Evolutionary conservation across 2,888 invertebrate genomes (phyloP), one percentile per base, ranked within the genome.

Genomic region (Orthosia gothica): DNA sequence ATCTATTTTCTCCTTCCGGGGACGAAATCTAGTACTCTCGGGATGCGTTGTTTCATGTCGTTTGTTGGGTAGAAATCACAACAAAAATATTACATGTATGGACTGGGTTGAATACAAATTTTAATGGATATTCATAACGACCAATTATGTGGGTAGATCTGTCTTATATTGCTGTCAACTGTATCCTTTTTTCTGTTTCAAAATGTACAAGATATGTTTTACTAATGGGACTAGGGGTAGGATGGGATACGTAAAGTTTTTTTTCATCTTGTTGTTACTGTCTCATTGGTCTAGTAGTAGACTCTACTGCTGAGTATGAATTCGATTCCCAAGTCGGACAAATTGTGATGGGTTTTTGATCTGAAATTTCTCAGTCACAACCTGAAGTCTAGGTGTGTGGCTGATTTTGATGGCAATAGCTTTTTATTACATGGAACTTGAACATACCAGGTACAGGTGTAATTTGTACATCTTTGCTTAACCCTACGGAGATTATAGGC

Each of bases 1-100:
- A 87, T 79, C 77, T 84, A 87, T 89, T 88, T 87, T 83, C 76
- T 80, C 74, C 69, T 88, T 82, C 83, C 57, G 69, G 80, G 74
- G 64, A 79, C 82, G 71, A 84, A 86, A 87, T 87, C 82, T 87
- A 84, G 85, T 86, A 87, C 84, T 87, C 83, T 76, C 64, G 74
- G 55, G 78, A 55, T 72, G 68, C 68, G 79, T 77, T 79, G 74
- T 76, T 82, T 79, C 70, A 64, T 77, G 74, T 74, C 79, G 71
- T 78, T 85, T 79, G 76, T 76, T 67, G 32, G 52, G 59, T 81
- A 71, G 75, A 77, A 84, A 77, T 76, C 58, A 66, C 68, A 67
- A n/a, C 67, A 63, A 72, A 80, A 79, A 78, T 84, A 84, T 86
- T 61, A 79, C 75, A 52, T 57, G 58, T 69, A 79, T 70, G 72